phyloP scores from a whole-genome alignment of 2,888 invertebrate genomes.

The Neocrepidodera transversa region DNA sequence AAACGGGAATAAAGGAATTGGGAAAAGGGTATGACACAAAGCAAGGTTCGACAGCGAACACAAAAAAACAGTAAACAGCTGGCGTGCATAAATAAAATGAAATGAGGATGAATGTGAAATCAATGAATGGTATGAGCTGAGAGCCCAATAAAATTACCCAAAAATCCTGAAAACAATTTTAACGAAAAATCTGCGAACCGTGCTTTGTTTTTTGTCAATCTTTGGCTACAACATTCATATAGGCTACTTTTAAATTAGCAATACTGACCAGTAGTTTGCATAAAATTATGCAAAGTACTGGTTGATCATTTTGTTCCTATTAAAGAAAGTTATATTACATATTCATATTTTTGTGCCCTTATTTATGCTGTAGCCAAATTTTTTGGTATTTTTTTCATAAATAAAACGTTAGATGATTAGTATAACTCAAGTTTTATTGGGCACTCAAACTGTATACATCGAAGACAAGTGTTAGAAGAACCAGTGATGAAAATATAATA shows the following conservation, averaged over 20 bases:
- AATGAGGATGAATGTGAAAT: conserved; percentile 34
- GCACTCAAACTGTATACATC: conserved; percentile 57
- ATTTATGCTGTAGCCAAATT: conserved; percentile 39
- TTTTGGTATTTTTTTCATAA: conserved; percentile 35
- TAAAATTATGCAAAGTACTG: too few relatives aligned
- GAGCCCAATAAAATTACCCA: conserved; percentile 58
- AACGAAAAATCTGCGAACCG: conserved; percentile 55
- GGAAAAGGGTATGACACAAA: conserved; percentile 56
- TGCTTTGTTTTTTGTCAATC: conserved; percentile 55
- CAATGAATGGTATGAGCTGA: conserved; percentile 52
- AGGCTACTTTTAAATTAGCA: too few relatives aligned
- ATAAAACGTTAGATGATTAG: conserved; percentile 56
- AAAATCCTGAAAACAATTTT: conserved; percentile 13
- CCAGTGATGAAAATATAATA: conserved; percentile 39
- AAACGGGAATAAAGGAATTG: conserved; percentile 38
- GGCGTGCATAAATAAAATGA: conserved; percentile 49
- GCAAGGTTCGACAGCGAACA: conserved; percentile 61
- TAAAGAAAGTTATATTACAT: neutral
- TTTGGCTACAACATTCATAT: conserved; percentile 39
- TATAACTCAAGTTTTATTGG: conserved; percentile 60
- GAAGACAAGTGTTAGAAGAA: conserved; percentile 46
- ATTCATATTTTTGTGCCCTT: conserved; percentile 35
- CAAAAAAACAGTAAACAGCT: conserved; percentile 44
- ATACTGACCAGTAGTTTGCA: too few relatives aligned
- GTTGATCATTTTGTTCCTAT: too few relatives aligned